Base-by-base conservation (phyloP, 2,113 vertebrate species). In the Poeciliopsis prolifica region DNA sequence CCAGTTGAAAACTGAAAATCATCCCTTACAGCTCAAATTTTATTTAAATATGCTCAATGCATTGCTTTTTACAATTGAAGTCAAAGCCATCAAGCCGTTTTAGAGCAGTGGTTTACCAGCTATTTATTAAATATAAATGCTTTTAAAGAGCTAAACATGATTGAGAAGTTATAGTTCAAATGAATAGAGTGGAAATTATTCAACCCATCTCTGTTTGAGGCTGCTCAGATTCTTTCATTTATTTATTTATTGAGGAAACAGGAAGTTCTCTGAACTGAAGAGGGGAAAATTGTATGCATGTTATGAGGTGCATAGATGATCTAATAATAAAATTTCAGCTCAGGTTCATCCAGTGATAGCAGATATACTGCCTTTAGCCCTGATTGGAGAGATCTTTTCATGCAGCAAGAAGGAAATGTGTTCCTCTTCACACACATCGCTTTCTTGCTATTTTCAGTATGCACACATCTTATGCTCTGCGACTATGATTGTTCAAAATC, bases 91-190 rank as follows among this genome's bases (percentile, higher is more conserved):
- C n/a, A n/a, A 79, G 87, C 82, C 77, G 19, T 62, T 0, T 51
- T 65, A 0, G 29, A 82, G 81, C 86, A 80, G 85, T 83, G 77
- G 82, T 84, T 89, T 84, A 86, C 66, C 86, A 86, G 76, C 60
- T 19, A 69, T 60, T 35, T 44, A 80, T 80, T 81, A 70, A 79
- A 88, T 86, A 78, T 12, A 35, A 70, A 60, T 67, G 63, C 65
- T 72, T 72, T 80, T 70, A 66, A 48, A 78, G 84, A 83, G 84
- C 77, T 63, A 63, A 19, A 70, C 61, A 81, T 51, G 48, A 58
- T 7, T 1, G 51, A 35, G 69, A 28, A 78, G 88, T 90, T 84
- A 48, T 31, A 78, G 78, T 75, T 87, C 78, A 61, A 29, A 83
- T 73, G 70, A 72, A 72, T 79, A 3, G 86, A 77, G 77, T 65